Percentiles rank a stretch among this genome's conserved stretches.
These are phyloP conservation scores for Pseudotriccus pelzelni DNA, from an alignment of 2,797 vertebrate species.

Conservation along the genomic window DNA sequence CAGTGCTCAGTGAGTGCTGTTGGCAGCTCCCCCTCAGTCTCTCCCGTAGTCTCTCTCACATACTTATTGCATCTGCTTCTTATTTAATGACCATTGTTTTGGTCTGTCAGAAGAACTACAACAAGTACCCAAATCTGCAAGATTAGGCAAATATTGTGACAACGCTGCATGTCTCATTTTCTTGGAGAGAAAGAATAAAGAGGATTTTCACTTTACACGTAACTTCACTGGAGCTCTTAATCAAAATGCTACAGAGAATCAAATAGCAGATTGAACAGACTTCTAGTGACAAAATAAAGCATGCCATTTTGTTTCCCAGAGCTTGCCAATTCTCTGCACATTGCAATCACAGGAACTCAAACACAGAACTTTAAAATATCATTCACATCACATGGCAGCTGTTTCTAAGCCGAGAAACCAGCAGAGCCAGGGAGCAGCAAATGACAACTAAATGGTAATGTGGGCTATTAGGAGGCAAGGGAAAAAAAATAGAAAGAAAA, in stretches of 20 bases:
- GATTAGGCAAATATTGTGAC: slow-evolving; percentile 82
- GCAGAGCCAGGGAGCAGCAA: not conserved
- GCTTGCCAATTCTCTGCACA: slow-evolving; percentile 59
- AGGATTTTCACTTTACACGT: slow-evolving; percentile 64
- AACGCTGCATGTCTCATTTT: slow-evolving; percentile 63
- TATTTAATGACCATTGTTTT: slow-evolving; percentile 80
- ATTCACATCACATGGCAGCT: slow-evolving; percentile 54
- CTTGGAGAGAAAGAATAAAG: slow-evolving; percentile 56
- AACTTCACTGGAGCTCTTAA: slow-evolving; percentile 64
- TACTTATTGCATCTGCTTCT: slow-evolving; percentile 75
- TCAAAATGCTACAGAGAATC: slow-evolving; percentile 58
- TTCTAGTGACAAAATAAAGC: slow-evolving; percentile 62
- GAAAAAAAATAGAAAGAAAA: not conserved
- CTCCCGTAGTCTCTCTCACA: slow-evolving; percentile 51
- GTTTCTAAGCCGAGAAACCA: slow-evolving; percentile 37
- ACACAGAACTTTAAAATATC: slow-evolving; percentile 55
- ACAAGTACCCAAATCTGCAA: slow-evolving; percentile 72
- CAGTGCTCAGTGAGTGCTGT: slow-evolving; percentile 63
- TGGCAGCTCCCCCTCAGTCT: slow-evolving; percentile 62
- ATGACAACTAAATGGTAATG: not conserved
- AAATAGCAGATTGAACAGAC: slow-evolving; percentile 58
- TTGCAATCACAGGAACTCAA: slow-evolving; percentile 50
- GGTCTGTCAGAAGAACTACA: slow-evolving; percentile 71
- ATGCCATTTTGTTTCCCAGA: slow-evolving; percentile 51
- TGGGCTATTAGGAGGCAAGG: not conserved